phyloP scores from a whole-genome alignment of 2,113 vertebrate species.

The Melanerpes aurifrons region DNA sequence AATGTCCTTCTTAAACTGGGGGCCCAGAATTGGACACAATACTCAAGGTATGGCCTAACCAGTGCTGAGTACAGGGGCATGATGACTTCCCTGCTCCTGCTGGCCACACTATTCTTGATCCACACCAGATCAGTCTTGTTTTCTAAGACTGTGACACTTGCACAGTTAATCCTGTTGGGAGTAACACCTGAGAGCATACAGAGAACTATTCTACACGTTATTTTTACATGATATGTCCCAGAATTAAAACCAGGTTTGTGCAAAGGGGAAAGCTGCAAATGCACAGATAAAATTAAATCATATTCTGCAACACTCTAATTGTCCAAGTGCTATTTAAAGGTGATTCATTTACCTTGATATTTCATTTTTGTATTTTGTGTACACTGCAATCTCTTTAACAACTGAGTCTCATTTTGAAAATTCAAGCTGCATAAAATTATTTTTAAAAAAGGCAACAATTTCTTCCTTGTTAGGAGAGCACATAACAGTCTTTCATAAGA shows the following conservation, averaged over 20 bases:
- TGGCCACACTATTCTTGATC: too few species aligned
- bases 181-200: not conserved
- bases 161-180: not conserved
- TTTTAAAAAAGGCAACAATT: not conserved
- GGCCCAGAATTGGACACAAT: too few species aligned
- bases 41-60: too few species aligned
- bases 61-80: too few species aligned
- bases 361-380: not conserved
- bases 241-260: not conserved
- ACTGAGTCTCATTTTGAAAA: not conserved
- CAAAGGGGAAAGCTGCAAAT: not conserved
- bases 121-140: not conserved
- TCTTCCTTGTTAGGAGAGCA: not conserved
- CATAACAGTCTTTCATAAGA: not conserved
- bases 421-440: not conserved
- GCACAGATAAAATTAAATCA: not conserved
- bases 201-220: not conserved
- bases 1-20: too few species aligned
- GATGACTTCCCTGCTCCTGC: too few species aligned
- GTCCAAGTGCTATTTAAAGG: not conserved
- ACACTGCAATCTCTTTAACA: too few species aligned
- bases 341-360: not conserved
- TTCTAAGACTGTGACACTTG: not conserved
- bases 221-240: not conserved
- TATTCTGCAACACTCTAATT: not conserved